Evolutionary conservation across 2,888 invertebrate genomes (phyloP), one percentile per base, ranked within the genome.

Genomic region (Rugalucina vietnamica): DNA sequence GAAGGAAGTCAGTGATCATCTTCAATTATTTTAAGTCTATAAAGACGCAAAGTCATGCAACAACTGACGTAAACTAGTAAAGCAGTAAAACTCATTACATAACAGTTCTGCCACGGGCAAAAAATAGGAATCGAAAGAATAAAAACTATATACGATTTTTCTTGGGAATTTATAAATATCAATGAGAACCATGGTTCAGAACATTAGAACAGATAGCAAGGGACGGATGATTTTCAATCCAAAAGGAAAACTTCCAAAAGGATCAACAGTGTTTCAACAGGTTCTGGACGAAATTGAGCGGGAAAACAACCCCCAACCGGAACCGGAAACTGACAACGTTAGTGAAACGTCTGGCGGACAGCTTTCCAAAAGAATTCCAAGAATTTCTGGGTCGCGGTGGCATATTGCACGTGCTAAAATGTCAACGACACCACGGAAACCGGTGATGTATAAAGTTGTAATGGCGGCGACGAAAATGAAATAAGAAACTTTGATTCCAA

Each of bases 321-420:
- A 65, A 2, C 18, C 5, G 4, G 65, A 65, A 34, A 65, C 32
- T 24, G 65, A 34, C 1, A 65, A 65, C 65, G 65, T n/a, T 1
- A 29, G 1, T 18, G 34, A n/a, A 34, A 4, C 1, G 29, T 34
- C 10, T 21, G 29, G 18, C 10, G 21, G 18, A 12, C 34, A 32
- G 21, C 32, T 34, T 18, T 65, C 65, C 8, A 65, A 65, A 57
- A 65, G 34, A 65, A 34, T 34, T 65, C 65, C 65, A 4, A 65
- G 65, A 34, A 65, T 65, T 32, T 65, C 65, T 5, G 65, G 65
- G 21, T 65, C 65, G 18, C 32, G 65, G 10, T 65, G 65, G 65
- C 34, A 65, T 34, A 65, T 65, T 29, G 65, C 65, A 34, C 65
- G 65, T 65, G 65, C 65, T n/a, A 65, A 65, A 34, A 65, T 65